Conservation (phyloP, 2,113 vertebrate genomes). For the Progne subis region DNA sequence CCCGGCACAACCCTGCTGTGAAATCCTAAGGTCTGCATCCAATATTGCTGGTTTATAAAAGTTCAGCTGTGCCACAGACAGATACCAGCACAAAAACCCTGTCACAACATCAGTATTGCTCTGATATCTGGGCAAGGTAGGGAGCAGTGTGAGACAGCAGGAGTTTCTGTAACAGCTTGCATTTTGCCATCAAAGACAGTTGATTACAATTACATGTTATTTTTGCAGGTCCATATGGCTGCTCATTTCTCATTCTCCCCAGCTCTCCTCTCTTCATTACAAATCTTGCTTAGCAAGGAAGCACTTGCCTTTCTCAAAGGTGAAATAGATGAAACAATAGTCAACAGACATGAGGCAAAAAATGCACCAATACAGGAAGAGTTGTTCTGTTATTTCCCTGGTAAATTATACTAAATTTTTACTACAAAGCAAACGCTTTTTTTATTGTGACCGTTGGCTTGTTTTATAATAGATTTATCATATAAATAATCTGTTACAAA, state of each 20-base stretch:
- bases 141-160: not conserved
- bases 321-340: not conserved
- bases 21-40: not conserved
- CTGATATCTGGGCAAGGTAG: not conserved
- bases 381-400: not conserved
- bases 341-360: not conserved
- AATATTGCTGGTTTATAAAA: not conserved
- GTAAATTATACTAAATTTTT: not conserved
- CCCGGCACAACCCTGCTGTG: fast-evolving
- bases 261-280: not conserved
- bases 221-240: not conserved
- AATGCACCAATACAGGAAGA: not conserved
- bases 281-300: not conserved
- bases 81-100: not conserved
- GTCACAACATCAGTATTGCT: not conserved
- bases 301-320: not conserved
- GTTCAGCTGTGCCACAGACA: not conserved
- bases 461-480: not conserved
- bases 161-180: not conserved
- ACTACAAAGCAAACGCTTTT: not conserved
- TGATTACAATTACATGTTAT: not conserved
- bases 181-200: not conserved
- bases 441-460: not conserved
- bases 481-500: not conserved
- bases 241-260: not conserved